These are phyloP conservation scores for Megaceryle maxima DNA, from an alignment of 2,113 vertebrate genomes.

Conservation along the genomic window DNA sequence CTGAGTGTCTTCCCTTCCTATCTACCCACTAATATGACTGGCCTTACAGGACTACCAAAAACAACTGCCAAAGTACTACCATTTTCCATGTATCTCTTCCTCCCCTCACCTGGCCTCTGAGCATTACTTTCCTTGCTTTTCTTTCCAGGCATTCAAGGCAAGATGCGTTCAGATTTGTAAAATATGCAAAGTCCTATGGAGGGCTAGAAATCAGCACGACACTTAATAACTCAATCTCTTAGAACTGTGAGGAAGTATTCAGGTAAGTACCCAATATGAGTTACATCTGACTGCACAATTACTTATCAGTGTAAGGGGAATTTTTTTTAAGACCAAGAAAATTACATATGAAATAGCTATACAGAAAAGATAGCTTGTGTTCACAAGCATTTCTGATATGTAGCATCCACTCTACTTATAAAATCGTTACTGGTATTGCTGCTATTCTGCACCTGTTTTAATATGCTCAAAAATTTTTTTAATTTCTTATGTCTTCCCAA, in stretches of 20 bases:
- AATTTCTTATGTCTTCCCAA: background rate
- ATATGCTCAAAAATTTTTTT: background rate
- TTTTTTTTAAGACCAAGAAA: background rate
- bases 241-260: background rate
- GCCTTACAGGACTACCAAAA: background rate
- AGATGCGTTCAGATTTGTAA: background rate
- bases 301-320: background rate
- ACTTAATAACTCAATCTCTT: background rate
- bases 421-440: background rate
- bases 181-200: background rate
- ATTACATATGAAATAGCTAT: background rate
- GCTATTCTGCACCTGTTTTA: background rate
- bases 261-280: background rate
- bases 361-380: background rate
- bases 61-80: background rate
- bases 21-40: background rate
- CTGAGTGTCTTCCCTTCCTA: background rate
- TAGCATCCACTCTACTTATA: background rate
- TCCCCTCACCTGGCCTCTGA: background rate
- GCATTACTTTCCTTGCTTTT: background rate
- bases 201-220: background rate
- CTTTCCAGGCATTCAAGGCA: background rate
- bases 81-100: background rate
- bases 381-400: background rate
- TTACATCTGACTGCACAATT: background rate